A percentile compares a stretch with the other conserved stretches of the same genome.
Evolutionary conservation across 2,888 invertebrate species (phyloP).

Genomic region (Diogma glabrata): DNA sequence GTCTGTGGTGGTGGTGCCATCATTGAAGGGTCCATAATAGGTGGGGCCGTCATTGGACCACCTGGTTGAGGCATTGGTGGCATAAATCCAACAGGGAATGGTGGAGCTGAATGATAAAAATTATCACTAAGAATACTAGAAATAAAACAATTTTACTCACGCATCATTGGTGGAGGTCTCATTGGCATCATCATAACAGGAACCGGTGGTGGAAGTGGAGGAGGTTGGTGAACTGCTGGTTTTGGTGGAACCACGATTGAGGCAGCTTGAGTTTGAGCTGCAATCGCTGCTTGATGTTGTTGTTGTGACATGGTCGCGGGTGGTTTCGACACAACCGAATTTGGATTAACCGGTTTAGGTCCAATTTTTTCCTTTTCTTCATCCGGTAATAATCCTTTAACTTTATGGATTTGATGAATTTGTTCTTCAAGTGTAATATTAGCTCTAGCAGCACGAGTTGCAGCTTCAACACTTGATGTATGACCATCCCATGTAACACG

Average conservation of each 20-base stretch:
- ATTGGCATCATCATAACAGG: conserved; percentile 37
- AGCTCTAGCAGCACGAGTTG: conserved; percentile 84
- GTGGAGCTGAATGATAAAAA: conserved; percentile 28
- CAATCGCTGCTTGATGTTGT: conserved; percentile 18
- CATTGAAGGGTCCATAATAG: conserved; percentile 43
- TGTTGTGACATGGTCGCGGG: conserved; percentile 21
- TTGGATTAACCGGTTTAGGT: conserved; percentile 59
- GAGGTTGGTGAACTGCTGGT: conserved; percentile 16
- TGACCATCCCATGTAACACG: conserved; percentile 98
- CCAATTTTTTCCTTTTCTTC: conserved; percentile 97
- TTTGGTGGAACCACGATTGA: conserved; percentile 16
- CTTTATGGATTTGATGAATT: conserved; percentile 94
- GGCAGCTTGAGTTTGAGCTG: conserved; percentile 16
- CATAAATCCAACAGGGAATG: conserved; percentile 37
- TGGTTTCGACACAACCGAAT: conserved; percentile 34
- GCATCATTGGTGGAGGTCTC: conserved; percentile 36
- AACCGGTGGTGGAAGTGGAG: conserved; percentile 26
- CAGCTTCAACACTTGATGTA: conserved; percentile 92
- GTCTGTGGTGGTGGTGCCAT: conserved; percentile 36
- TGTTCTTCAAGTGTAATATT: conserved; percentile 94
- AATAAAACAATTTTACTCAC: no score
- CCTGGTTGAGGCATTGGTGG: conserved; percentile 29
- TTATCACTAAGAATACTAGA: no score
- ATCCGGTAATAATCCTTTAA: conserved; percentile 86
- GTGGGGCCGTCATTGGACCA: conserved; percentile 32